Evolutionary conservation across 2,888 invertebrate species (phyloP), one percentile per base, ranked within the genome.

Genomic region (Pasiphila rectangulata): DNA sequence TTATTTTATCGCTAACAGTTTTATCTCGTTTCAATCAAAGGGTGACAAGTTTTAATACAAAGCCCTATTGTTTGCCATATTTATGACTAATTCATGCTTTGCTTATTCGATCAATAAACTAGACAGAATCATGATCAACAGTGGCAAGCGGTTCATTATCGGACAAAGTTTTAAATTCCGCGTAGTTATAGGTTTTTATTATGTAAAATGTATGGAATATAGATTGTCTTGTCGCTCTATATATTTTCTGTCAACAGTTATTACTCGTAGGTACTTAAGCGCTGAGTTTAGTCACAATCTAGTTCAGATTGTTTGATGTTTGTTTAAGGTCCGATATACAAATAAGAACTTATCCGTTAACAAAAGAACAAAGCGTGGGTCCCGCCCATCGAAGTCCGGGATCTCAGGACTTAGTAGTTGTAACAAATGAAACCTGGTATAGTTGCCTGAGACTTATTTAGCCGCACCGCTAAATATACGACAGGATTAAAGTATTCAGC

Each of bases 401-500:
- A 67, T 68, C 69, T 64, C 54, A 63, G 58, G 76, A 77, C 77
- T 83, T 74, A 71, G 69, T 69, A 69, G 72, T 76, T 78, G 74
- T 77, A 83, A 81, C 75, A 75, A 79, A 81, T 79, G 79, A 73
- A 73, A 73, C 70, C 74, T 75, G 72, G 68, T 66, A 71, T 73
- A 79, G 73, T 76, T 77, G 59, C 63, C 63, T 60, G 57, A 61
- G 68, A 68, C 70, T 80, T 83, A 79, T 83, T 80, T 79, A 74
- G 71, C 66, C 68, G 69, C 64, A 64, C 64, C 63, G 60, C 71
- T 82, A 80, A 81, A 80, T 75, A 80, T 69, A 72, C 61, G 62
- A 60, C 61, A 54, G 71, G 78, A 80, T 80, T 79, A 79, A 79
- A 81, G 76, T 76, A 76, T 79, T 79, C 77, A 73, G 55, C 69